Base-by-base conservation (phyloP, 2,797 vertebrate genomes). In the Sphenopsis melanotis region DNA sequence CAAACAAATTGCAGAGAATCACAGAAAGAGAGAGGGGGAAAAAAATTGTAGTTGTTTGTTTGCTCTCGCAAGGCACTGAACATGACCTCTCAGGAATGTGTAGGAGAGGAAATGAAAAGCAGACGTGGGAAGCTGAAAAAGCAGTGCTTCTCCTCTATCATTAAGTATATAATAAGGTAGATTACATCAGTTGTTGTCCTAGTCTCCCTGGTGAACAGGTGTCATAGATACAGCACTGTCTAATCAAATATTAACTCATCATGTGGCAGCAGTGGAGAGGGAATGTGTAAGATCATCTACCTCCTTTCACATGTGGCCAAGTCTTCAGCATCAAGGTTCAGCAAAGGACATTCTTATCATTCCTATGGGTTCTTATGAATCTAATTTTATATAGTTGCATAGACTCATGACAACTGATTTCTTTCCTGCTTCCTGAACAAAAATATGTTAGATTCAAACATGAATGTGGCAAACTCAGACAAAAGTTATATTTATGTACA, bases 31-130 rank as follows among this genome's bases (percentile, higher is more conserved):
- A 65, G 52, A 63, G 30, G n/a, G 7, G 2, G 9, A 72, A 42
- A 87, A 60, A 61, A 60, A 63, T 14, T 53, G 56, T 85, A 65
- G 82, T 90, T 94, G 87, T 90, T 96, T 96, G 83, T 96, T 97
- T 97, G 95, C 77, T 93, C 92, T 95, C 78, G 63, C 65, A 84
- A 95, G 75, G 85, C 94, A 93, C 65, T 61, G 93, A 94, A 91
- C 83, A 89, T 95, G 95, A 95, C 96, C 96, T 83, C 94, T 94
- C 77, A 89, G 92, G 95, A 97, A 96, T 92, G 94, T 95, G 96
- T 94, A 94, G 94, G 94, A 97, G 94, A 97, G 94, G 93, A 95
- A 96, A 97, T 95, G 96, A 96, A 95, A 96, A 95, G 94, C 94
- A 96, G 89, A 95, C 86, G 87, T 96, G 91, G 94, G 95, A 96